A percentile compares a stretch with the other conserved stretches of the same genome.
Conservation (phyloP, 2,888 invertebrate species). For the Drosophila fungiperda region DNA sequence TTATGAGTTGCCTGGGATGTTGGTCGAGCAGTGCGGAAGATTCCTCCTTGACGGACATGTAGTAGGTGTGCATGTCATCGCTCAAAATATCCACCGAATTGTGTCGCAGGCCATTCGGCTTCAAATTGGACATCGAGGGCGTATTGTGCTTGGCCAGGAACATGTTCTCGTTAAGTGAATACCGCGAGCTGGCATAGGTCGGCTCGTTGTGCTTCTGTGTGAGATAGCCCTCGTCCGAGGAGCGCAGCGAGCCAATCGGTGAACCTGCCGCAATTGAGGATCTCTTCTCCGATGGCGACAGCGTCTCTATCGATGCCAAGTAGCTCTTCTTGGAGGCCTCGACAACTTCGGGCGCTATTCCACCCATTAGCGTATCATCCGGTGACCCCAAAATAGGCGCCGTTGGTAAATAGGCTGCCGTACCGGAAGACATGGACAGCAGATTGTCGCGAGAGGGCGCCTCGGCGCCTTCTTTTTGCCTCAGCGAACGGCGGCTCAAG, state of each 20-base stretch:
- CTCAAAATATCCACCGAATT: constrained; percentile 83
- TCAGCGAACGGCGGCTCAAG: constrained; percentile 83
- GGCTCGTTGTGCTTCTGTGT: constrained; percentile 76
- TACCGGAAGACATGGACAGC: constrained; percentile 82
- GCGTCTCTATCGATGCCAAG: constrained; percentile 84
- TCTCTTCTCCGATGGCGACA: constrained; percentile 84
- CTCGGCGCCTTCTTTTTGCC: constrained; percentile 81
- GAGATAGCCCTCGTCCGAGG: constrained; percentile 79
- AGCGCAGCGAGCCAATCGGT: constrained; percentile 65
- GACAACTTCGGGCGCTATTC: constrained; percentile 59
- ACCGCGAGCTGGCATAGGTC: constrained; percentile 81
- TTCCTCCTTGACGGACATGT: constrained; percentile 72
- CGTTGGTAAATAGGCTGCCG: constrained; percentile 62
- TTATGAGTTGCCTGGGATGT: constrained; percentile 23
- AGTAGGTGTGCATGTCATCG: constrained; percentile 75
- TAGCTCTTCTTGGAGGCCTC: constrained; percentile 72
- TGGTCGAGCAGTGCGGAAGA: constrained; percentile 75
- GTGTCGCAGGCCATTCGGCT: constrained; percentile 77
- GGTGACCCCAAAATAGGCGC: constrained; percentile 72
- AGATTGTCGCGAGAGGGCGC: constrained; percentile 83
- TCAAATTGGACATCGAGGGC: constrained; percentile 71
- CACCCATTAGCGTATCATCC: constrained; percentile 79
- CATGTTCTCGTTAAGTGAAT: constrained; percentile 84
- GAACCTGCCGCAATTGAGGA: constrained; percentile 60
- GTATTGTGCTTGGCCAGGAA: constrained; percentile 74